Conservation (phyloP, 2,888 invertebrate species). For the Micoletzkya japonica region DNA sequence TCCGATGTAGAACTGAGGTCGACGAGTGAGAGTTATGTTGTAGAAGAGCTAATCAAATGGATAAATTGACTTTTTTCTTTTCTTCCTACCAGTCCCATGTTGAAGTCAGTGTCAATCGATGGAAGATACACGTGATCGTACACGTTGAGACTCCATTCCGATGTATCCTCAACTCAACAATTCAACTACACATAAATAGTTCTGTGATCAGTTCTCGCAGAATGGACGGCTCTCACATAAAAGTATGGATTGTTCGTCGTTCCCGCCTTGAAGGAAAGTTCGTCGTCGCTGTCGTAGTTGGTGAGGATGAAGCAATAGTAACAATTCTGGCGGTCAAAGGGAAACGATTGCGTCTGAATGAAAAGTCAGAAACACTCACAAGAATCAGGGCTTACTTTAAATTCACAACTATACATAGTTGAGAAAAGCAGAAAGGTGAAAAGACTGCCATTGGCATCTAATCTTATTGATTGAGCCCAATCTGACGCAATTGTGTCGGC, state of each 20-base stretch:
- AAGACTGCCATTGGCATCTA: constrained; percentile 3
- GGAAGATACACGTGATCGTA: background rate
- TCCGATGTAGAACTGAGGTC: constrained; percentile 25
- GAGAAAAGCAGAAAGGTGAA: constrained; percentile 14
- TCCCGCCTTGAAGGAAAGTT: background rate
- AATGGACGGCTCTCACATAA: background rate
- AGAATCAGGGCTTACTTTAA: too few relatives aligned
- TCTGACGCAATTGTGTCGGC: background rate
- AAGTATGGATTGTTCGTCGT: background rate
- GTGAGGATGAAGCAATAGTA: constrained; percentile 8
- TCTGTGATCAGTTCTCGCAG: too few relatives aligned
- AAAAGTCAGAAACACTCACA: too few relatives aligned
- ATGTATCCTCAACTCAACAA: background rate
- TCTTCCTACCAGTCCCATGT: background rate
- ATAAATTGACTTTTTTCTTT: too few relatives aligned
- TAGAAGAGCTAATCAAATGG: constrained; percentile 14
- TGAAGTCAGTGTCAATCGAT: background rate
- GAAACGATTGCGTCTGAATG: background rate
- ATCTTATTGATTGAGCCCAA: background rate
- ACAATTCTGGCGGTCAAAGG: constrained; percentile 2
- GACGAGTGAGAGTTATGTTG: constrained; percentile 15
- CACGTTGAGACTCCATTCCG: background rate
- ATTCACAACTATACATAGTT: background rate
- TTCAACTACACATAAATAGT: background rate
- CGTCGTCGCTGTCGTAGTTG: background rate